Evolutionary conservation across 2,113 vertebrate species (phyloP).

Genomic region (Carettochelys insculpta): DNA sequence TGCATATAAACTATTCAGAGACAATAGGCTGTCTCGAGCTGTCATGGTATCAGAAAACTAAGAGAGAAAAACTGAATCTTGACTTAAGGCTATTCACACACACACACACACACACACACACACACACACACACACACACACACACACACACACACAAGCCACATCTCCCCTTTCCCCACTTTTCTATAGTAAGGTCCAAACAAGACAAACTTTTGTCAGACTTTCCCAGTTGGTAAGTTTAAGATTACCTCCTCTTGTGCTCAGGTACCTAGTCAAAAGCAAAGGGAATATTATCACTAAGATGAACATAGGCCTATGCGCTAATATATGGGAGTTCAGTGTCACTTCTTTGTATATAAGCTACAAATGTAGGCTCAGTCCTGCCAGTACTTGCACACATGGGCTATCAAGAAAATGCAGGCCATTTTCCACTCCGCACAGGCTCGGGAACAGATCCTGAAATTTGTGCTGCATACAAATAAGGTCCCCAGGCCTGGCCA

Average conservation of each 20-base stretch:
- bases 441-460: constrained; percentile 90
- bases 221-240: neutral
- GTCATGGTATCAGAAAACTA: neutral
- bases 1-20: neutral
- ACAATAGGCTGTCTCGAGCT: neutral
- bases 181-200: neutral
- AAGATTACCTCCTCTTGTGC: neutral
- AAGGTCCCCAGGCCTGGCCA: constrained; percentile 78
- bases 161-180: neutral
- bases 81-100: neutral
- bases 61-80: neutral
- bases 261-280: neutral
- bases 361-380: neutral
- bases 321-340: neutral
- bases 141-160: too few species aligned
- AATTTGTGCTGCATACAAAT: constrained; percentile 93
- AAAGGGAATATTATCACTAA: neutral
- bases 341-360: neutral
- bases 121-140: too few species aligned
- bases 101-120: too few species aligned
- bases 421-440: constrained; percentile 97
- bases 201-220: neutral
- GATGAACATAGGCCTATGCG: neutral
- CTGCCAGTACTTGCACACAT: neutral
- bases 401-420: constrained; percentile 91